A percentile compares a stretch with the other conserved stretches of the same genome.
Conservation (phyloP, 2,113 vertebrate genomes). For the Rhinopomastus cyanomelas region DNA sequence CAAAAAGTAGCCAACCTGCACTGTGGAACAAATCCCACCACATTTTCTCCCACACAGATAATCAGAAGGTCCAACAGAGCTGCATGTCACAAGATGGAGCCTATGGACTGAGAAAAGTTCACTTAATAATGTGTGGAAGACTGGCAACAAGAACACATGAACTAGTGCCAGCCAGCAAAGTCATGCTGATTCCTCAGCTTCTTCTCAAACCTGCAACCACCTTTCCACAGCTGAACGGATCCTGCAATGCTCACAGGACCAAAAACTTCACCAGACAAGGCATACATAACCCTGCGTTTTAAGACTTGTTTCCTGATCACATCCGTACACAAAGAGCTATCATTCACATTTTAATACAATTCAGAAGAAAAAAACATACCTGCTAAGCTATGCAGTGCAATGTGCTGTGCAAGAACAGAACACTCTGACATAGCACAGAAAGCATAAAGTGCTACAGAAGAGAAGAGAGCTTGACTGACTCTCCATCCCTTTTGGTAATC, state of each 20-base stretch:
- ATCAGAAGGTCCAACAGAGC: background rate
- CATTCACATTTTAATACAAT: background rate
- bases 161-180: background rate
- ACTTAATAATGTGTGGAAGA: background rate
- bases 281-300: background rate
- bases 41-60: rapidly evolving
- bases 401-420: background rate
- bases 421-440: background rate
- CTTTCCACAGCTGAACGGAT: background rate
- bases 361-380: background rate
- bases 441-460: background rate
- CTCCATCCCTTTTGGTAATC: background rate
- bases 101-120: background rate
- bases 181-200: background rate
- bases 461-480: background rate
- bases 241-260: background rate
- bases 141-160: background rate
- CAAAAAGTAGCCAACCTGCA: background rate
- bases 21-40: background rate
- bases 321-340: background rate
- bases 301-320: background rate
- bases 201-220: background rate
- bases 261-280: background rate
- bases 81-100: background rate
- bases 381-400: background rate